phyloP scores from a whole-genome alignment of 1,140 invertebrate species.

The Eupeodes corollae region DNA sequence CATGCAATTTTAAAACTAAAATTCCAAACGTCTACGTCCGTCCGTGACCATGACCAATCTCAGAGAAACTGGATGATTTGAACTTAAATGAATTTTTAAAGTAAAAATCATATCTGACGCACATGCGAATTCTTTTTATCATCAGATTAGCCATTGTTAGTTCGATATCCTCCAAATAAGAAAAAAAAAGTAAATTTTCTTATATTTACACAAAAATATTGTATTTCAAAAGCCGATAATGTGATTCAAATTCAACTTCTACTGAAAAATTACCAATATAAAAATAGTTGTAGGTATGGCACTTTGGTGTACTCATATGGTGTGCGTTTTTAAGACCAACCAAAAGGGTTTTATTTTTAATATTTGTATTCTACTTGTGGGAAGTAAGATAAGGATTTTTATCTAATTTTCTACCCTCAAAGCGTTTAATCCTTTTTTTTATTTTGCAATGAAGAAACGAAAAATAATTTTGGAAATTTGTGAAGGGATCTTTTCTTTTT shows the following conservation, averaged over 20 bases:
- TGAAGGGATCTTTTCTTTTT: not conserved
- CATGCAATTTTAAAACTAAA: no score
- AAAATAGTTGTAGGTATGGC: no score
- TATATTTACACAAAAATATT: not conserved
- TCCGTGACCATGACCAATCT: no score
- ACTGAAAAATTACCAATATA: conserved; percentile 12
- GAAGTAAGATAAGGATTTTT: not conserved
- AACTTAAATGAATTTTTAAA: no score
- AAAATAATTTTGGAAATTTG: no score
- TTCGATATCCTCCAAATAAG: no score
- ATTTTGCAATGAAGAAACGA: not conserved
- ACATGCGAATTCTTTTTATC: no score
- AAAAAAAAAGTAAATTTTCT: not conserved
- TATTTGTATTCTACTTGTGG: not conserved
- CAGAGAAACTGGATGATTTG: no score
- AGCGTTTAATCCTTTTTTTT: not conserved
- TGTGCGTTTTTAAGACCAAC: not conserved
- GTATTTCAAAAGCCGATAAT: not conserved
- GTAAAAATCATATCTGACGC: no score
- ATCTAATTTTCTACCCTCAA: not conserved
- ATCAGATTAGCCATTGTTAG: no score
- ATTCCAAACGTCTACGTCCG: no score
- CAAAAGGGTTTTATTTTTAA: not conserved
- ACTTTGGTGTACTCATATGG: no score
- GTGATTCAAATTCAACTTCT: not conserved